Conservation (phyloP, 2,797 vertebrate species). For the Ibycter americanus region DNA sequence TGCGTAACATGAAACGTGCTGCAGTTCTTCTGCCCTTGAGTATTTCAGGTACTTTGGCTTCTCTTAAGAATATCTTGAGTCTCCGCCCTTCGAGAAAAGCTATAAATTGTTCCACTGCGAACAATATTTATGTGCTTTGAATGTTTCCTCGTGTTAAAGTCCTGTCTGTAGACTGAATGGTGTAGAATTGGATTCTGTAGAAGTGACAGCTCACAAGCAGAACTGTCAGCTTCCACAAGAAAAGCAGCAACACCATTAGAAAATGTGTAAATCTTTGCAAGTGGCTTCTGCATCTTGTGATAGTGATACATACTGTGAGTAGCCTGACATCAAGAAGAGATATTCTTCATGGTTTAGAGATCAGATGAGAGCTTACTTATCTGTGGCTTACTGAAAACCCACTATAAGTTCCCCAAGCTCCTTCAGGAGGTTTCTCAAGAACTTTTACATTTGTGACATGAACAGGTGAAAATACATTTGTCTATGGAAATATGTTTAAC, state of each 20-base stretch:
- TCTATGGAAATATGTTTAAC: background rate
- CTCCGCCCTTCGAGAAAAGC: background rate
- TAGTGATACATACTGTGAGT: background rate
- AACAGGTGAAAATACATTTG: background rate
- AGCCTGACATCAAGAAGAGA: background rate
- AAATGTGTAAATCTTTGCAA: conserved; percentile 6
- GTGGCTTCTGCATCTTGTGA: background rate
- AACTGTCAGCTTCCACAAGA: background rate
- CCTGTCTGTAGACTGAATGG: background rate
- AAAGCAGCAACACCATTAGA: background rate
- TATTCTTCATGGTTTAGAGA: background rate
- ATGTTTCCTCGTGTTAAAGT: background rate
- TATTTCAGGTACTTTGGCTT: background rate
- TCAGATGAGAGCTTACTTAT: background rate
- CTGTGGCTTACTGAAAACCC: background rate
- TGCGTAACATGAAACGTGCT: background rate
- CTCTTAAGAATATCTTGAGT: background rate
- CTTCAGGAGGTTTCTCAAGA: background rate
- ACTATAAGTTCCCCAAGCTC: background rate
- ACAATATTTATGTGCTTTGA: background rate
- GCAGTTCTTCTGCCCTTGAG: background rate
- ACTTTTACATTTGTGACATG: background rate
- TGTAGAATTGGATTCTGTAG: background rate
- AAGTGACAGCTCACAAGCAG: background rate
- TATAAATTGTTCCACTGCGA: background rate